These are phyloP conservation scores for Mormyrus lacerda DNA, from an alignment of 2,113 vertebrate species.

Conservation along the genomic window DNA sequence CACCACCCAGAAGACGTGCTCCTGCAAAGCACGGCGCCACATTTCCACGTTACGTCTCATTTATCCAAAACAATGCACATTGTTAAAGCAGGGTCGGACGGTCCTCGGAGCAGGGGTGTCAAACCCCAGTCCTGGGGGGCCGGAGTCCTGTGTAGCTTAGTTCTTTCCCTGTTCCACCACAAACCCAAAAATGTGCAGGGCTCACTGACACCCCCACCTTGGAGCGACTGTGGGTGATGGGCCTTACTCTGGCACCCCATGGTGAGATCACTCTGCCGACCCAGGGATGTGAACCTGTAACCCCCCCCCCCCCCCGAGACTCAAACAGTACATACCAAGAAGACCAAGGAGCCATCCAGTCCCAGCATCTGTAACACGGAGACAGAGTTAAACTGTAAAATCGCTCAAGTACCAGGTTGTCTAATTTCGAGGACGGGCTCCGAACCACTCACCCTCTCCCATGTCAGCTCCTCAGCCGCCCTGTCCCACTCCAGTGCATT, in stretches of 20 bases:
- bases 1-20: conserved; percentile 97
- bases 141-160: too few species aligned
- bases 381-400: not conserved
- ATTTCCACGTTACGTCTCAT: not conserved
- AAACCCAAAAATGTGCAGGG: too few species aligned
- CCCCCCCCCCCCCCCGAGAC: not conserved
- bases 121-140: too few species aligned
- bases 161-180: too few species aligned
- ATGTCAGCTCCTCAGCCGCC: conserved; percentile 91
- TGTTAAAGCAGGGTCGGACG: not conserved
- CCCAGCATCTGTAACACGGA: conserved; percentile 80
- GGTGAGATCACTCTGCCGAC: not conserved
- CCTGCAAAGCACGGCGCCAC: conserved; percentile 57
- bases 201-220: too few species aligned
- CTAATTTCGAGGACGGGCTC: not conserved
- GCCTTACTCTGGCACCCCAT: not conserved
- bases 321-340: conserved; percentile 65
- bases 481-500: conserved; percentile 95
- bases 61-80: not conserved
- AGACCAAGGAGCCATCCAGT: conserved; percentile 89
- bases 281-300: not conserved
- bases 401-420: not conserved
- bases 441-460: conserved; percentile 77
- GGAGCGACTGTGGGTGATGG: not conserved
- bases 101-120: not conserved